Conservation (phyloP, 2,113 vertebrate species). For the Thomomys bottae region DNA sequence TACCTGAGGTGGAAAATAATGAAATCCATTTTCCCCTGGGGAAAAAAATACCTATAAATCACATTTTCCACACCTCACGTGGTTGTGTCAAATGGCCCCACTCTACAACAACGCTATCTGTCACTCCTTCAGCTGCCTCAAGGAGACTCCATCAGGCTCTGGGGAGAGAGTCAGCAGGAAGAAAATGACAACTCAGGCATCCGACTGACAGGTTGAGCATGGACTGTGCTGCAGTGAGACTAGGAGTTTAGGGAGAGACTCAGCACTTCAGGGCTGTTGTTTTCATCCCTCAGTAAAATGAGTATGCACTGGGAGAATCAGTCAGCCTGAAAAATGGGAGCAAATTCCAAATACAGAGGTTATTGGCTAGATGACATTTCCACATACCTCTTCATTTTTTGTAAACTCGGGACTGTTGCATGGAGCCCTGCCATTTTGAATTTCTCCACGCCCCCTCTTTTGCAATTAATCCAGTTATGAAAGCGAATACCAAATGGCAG, state of each 20-base stretch:
- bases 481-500: not conserved
- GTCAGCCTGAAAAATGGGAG: conserved; percentile 53
- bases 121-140: conserved; percentile 71
- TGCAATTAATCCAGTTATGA: not conserved
- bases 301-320: not conserved
- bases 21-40: conserved; percentile 73
- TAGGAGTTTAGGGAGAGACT: conserved; percentile 10
- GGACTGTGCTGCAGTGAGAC: not conserved
- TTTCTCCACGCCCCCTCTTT: not conserved
- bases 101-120: conserved; percentile 55
- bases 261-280: not conserved
- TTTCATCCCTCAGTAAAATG: conserved; percentile 23
- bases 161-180: conserved; percentile 53
- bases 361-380: not conserved
- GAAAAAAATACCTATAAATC: conserved; percentile 71
- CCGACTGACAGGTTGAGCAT: conserved; percentile 56
- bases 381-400: conserved; percentile 36
- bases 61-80: conserved; percentile 71
- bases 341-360: conserved; percentile 31
- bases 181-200: conserved; percentile 69
- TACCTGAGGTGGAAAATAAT: conserved; percentile 78
- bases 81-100: conserved; percentile 61
- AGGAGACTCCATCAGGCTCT: conserved; percentile 68
- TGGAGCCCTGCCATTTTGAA: not conserved
- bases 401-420: not conserved